Evolutionary conservation across 2,113 vertebrate species (phyloP).

Genomic region (Coptodon bakossiorum): DNA sequence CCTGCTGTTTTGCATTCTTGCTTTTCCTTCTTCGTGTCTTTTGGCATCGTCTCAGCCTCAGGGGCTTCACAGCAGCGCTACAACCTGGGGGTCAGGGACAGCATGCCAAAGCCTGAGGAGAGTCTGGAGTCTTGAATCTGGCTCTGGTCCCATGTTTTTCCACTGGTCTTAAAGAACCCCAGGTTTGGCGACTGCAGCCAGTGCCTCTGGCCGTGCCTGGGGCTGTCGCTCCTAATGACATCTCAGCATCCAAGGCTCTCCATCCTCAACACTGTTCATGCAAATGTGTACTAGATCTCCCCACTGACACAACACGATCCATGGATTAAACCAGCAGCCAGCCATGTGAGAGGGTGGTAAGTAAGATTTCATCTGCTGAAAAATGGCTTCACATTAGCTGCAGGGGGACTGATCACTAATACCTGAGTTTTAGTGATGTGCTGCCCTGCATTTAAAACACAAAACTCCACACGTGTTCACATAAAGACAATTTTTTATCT

Average conservation of each 20-base stretch:
- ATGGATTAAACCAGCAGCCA: not conserved
- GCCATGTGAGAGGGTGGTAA: not conserved
- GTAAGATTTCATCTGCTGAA: not conserved
- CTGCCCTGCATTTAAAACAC: not conserved
- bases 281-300: not conserved
- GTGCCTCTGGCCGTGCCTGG: not conserved
- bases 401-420: accelerated
- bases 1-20: not conserved
- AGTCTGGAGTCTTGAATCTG: not conserved
- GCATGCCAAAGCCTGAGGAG: not conserved
- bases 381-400: not conserved
- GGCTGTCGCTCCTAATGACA: not conserved
- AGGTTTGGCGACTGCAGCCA: not conserved
- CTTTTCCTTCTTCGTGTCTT: not conserved
- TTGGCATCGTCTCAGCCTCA: not conserved
- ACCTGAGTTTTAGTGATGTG: not conserved
- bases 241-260: not conserved
- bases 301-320: not conserved
- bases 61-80: not conserved
- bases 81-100: not conserved
- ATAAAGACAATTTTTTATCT: not conserved
- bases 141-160: not conserved
- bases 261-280: not conserved
- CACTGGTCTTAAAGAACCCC: not conserved
- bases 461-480: not conserved